These are phyloP conservation scores for Argyresthia albistria DNA, from an alignment of 2,888 invertebrate species.

Conservation along the genomic window DNA sequence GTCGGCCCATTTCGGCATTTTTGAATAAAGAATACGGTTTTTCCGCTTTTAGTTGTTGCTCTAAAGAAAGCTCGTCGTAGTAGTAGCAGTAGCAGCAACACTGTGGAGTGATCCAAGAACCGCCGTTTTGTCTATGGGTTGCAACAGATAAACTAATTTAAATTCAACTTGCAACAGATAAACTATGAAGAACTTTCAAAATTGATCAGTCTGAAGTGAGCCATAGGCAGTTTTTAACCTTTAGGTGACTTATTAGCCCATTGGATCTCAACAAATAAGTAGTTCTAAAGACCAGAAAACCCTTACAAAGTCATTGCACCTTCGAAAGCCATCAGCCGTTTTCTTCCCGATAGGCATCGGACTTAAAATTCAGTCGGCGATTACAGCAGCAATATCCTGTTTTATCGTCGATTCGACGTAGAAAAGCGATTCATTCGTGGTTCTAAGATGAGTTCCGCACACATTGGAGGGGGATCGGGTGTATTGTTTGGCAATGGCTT, in stretches of 20 bases:
- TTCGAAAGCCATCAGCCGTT: not conserved
- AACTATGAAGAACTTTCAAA: too few species aligned
- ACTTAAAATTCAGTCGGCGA: slow-evolving; percentile 48
- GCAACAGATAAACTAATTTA: too few species aligned
- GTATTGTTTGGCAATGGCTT: not conserved
- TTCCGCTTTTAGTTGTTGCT: too few species aligned
- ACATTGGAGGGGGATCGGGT: not conserved
- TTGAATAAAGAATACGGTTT: not conserved
- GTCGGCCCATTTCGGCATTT: not conserved
- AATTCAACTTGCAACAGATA: too few species aligned
- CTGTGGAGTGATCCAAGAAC: too few species aligned
- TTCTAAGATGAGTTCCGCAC: not conserved
- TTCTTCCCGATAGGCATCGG: slow-evolving; percentile 30
- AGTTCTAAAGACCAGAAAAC: not conserved
- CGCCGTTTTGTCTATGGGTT: too few species aligned
- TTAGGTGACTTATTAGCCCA: too few species aligned
- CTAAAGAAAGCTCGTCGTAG: too few species aligned
- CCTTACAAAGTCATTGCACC: not conserved
- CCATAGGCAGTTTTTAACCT: too few species aligned
- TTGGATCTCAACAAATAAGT: too few species aligned
- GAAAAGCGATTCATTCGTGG: not conserved
- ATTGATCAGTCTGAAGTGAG: too few species aligned
- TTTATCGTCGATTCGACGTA: slow-evolving; percentile 1
- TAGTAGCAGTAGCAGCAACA: too few species aligned
- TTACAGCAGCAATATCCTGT: slow-evolving; percentile 43